Conservation (phyloP, 2,888 invertebrate genomes). For the Mythimna vitellina region DNA sequence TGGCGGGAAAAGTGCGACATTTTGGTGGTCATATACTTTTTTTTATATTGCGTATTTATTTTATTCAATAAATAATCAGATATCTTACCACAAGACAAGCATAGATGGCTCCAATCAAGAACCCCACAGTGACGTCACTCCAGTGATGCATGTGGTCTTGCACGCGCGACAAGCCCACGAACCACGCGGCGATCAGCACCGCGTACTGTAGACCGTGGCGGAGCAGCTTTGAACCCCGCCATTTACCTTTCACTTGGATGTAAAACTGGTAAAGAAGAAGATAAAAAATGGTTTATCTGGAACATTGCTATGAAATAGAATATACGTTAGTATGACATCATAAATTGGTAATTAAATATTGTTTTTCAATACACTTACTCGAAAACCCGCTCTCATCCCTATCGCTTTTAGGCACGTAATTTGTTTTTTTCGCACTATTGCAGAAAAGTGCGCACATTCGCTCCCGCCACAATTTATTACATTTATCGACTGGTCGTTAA, state of each 20-base stretch:
- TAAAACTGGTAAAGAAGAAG: conserved; percentile 91
- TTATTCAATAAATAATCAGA: neutral
- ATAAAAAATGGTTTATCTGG: neutral
- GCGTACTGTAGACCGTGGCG: conserved; percentile 94
- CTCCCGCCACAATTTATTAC: too few species aligned
- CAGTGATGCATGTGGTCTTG: conserved; percentile 97
- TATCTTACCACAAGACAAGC: conserved; percentile 89
- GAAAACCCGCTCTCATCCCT: too few species aligned
- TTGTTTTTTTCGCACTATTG: too few species aligned
- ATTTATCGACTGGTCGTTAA: too few species aligned
- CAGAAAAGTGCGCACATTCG: too few species aligned
- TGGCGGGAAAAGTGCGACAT: too few species aligned
- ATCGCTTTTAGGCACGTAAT: too few species aligned
- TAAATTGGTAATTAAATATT: too few species aligned
- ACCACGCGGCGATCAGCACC: conserved; percentile 93
- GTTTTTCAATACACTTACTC: too few species aligned
- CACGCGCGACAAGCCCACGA: conserved; percentile 94
- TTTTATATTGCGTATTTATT: too few species aligned
- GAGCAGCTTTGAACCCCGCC: conserved; percentile 93
- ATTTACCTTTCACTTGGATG: conserved; percentile 94
- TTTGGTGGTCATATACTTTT: too few species aligned
- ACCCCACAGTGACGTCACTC: conserved; percentile 96
- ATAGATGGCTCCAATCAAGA: conserved; percentile 89
- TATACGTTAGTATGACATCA: too few species aligned
- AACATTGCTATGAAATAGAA: neutral